Evolutionary conservation across 2,888 invertebrate genomes (phyloP), one percentile per base, ranked within the genome.

Genomic region (Lasioglossum figueresi): DNA sequence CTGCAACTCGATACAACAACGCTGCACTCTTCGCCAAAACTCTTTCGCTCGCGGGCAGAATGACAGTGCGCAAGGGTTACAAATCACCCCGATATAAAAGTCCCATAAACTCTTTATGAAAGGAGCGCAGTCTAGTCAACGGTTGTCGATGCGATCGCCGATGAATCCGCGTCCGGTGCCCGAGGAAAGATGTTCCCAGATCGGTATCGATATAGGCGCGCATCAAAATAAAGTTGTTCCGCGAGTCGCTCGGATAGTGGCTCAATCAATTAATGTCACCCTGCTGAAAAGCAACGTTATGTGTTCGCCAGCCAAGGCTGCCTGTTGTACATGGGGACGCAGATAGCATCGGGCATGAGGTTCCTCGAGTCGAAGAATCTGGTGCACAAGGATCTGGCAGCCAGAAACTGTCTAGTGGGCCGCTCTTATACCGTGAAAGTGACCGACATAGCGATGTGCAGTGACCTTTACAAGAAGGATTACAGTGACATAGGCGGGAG

Each of bases 301-400:
- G 19, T 84, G 70, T 56, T 66, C 10, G 8, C n/a, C 95, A 97
- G 97, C 94, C 96, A 96, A 94, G 97, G 96, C 88, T 96, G 96
- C 93, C 95, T 97, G 90, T 96, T 97, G 88, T 97, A 96, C 95
- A 97, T 97, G 96, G 97, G 97, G 77, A 96, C 96, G 79, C 97
- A 98, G 95, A 96, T 98, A 93, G 97, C 97, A 70, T 97, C 97
- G 16, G 98, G 97, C 70, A 97, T 98, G 97, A 97, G 97, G 94
- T 98, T 97, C 94, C 95, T 98, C 92, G 98, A 98, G 95, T 96
- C 97, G 34, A 96, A 97, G 93, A 97, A 97, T 95, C 96, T 97
- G 92, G 97, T 97, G 70, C 98, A 98, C 95, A 96, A 97, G 92
- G 97, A 98, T 95, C 95, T 98, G 91, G 97, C 97, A 66, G 97